Evolutionary conservation across 2,113 vertebrate species (phyloP), one percentile per base, ranked within the genome.

Genomic region (Atractosteus spatula): DNA sequence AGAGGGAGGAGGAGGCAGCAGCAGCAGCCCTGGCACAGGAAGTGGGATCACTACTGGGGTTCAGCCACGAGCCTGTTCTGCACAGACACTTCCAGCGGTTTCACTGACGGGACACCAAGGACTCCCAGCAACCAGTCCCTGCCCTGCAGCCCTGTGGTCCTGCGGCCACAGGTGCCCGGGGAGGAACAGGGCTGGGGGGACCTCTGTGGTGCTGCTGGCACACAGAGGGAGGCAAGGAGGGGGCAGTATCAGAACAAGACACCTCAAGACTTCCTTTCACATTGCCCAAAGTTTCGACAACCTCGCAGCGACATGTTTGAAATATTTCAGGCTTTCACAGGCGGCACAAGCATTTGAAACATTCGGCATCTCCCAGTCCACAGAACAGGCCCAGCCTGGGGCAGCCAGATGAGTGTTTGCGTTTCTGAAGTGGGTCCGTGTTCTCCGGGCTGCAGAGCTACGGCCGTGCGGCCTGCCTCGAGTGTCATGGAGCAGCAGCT

Each of bases 321-420:
- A 71, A 71, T 78, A 71, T 68, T 73, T 78, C 12, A 59, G 3
- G 3, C 8, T 17, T 55, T 54, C 13, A 55, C 43, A 70, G 54
- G 16, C 54, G 14, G n/a, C 8, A 16, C 43, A 70, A 62, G 64
- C 57, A 71, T 74, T 68, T 61, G 62, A 71, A 64, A 66, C 11
- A 71, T 61, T 29, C 13, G 61, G 29, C 29, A 2, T 3, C 1
- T 41, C 62, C 44, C 43, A n/a, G 71, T 13, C 67, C 17, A 42
- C n/a, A 57, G 3, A 29, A 29, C 29, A 29, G 29, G 1, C 29
- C 29, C 29, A 29, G 29, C 29, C 29, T 29, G 29, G 29, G 29
- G 29, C 29, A 29, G 29, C 29, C 29, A 29, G 29, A 29, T 29
- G 29, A 29, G 29, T 29, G 29, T 1, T 29, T 1, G 29, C 1